A percentile compares a stretch with the other conserved stretches of the same genome.
Conservation (phyloP, 2,888 invertebrate species). For the Papilio gigon region DNA sequence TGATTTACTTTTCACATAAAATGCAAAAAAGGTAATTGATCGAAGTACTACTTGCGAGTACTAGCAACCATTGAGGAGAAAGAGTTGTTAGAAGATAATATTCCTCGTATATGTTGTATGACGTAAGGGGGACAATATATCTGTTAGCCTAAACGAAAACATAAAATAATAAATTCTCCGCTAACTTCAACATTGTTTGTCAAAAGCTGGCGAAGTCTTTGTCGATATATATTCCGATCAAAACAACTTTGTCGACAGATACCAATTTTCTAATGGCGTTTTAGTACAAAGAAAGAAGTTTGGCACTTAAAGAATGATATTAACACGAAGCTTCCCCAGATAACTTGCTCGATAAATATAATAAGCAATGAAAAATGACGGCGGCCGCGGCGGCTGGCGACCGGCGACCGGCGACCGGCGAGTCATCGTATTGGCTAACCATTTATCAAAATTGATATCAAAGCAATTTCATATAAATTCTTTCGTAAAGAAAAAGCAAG, state of each 20-base stretch:
- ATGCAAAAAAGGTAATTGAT: too few relatives aligned
- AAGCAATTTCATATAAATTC: constrained; percentile 43
- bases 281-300: constrained; percentile 28
- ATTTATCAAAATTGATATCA: constrained; percentile 59
- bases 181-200: constrained; percentile 26
- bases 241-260: constrained; percentile 35
- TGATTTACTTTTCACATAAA: too few relatives aligned
- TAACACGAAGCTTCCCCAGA: constrained; percentile 45
- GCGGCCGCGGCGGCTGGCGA: constrained; percentile 50
- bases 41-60: too few relatives aligned
- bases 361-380: constrained; percentile 61
- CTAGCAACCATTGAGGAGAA: too few relatives aligned
- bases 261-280: constrained; percentile 37
- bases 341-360: constrained; percentile 52
- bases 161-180: constrained; percentile 6
- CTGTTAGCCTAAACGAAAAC: neutral
- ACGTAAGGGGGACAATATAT: neutral
- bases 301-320: constrained; percentile 39
- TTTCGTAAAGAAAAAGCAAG: constrained; percentile 39
- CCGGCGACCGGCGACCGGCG: constrained; percentile 59
- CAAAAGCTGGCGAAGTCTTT: constrained; percentile 11
- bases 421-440: constrained; percentile 64
- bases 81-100: too few relatives aligned
- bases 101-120: too few relatives aligned
- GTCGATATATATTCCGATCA: constrained; percentile 26